Base-by-base conservation (phyloP, 30 jellyfish, hydroid and myxozoan genomes). In the Pelagia noctiluca region DNA sequence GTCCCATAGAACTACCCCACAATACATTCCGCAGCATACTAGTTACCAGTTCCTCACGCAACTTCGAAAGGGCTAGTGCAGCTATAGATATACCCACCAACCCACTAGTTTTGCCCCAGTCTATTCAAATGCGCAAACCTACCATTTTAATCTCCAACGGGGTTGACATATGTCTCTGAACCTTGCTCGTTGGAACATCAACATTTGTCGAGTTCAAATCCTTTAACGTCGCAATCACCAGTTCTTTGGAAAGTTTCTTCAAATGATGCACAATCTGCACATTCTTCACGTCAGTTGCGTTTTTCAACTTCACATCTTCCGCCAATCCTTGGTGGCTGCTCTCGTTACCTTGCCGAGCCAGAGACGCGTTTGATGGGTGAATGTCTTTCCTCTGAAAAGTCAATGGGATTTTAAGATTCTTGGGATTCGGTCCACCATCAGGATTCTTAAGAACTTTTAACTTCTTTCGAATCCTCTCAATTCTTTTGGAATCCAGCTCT, bases 371-470 rank as follows among this genome's bases (percentile, higher is more conserved):
- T 13, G 69, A 48, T 0, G n/a, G n/a, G n/a, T 24, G 50, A 46
- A 79, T 79, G 22, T 63, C 82, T 79, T 79, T 77, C 50, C 89
- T 63, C 19, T 33, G 28, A 79, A 62, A 79, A 18, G 89, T 79
- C 31, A 79, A 46, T 0, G 89, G 89, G 25, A 79, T 79, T 63
- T 63, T 79, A 69, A 79, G 24, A 42, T 67, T 63, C 21, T 79
- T 50, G 1, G 89, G 89, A 12, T 79, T 63, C 50, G 89, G 89
- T 24, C 89, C 50, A 1, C 89, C 89, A 35, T 79, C 89, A 10
- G 89, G 89, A 28, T 79, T 79, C 25, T 73, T 50, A 7, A 79
- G 36, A 26, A 24, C 26, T 63, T 63, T 49, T 31, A 35, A 26
- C 23, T 63, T 63, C 61, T 62, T 62, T 36, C 35, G 32, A 33